These are phyloP conservation scores for Thaumatotibia leucotreta DNA, from an alignment of 1,140 invertebrate genomes.

Conservation along the genomic window DNA sequence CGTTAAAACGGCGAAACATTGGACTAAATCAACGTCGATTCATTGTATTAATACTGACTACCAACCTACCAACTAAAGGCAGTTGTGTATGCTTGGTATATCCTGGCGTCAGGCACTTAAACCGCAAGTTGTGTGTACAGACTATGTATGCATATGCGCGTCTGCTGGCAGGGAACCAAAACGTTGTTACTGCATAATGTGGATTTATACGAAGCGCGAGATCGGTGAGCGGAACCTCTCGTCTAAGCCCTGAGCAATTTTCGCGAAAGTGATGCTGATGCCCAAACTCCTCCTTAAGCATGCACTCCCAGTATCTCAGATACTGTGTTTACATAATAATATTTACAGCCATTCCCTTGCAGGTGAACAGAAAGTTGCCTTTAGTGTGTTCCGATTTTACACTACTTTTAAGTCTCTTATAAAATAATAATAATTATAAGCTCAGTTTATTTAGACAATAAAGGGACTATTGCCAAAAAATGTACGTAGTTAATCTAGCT, in stretches of 20 bases:
- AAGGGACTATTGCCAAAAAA: too few relatives aligned
- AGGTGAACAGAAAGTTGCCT: too few relatives aligned
- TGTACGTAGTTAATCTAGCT: too few relatives aligned
- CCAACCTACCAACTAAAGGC: too few relatives aligned
- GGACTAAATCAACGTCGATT: not conserved
- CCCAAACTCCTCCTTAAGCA: not conserved
- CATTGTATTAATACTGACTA: not conserved
- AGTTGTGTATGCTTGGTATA: not conserved
- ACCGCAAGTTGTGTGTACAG: slow-evolving; percentile 19
- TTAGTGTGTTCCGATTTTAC: too few relatives aligned
- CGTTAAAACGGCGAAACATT: too few relatives aligned
- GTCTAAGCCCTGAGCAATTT: slow-evolving; percentile 56
- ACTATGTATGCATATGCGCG: slow-evolving; percentile 16
- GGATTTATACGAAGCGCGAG: slow-evolving; percentile 56
- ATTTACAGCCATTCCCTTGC: too few relatives aligned
- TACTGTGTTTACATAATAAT: not conserved
- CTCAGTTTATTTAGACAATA: too few relatives aligned
- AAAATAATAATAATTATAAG: too few relatives aligned
- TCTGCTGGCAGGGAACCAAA: slow-evolving; percentile 67
- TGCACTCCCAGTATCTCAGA: not conserved
- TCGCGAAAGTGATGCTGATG: slow-evolving; percentile 23
- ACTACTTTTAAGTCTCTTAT: too few relatives aligned
- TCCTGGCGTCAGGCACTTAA: slow-evolving; percentile 12
- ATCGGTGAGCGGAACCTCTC: slow-evolving; percentile 46
- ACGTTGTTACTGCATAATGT: slow-evolving; percentile 65